Evolutionary conservation across 35 echinoderm and acorn worm genomes (phyloP).

Genomic region (Apostichopus californicus): DNA sequence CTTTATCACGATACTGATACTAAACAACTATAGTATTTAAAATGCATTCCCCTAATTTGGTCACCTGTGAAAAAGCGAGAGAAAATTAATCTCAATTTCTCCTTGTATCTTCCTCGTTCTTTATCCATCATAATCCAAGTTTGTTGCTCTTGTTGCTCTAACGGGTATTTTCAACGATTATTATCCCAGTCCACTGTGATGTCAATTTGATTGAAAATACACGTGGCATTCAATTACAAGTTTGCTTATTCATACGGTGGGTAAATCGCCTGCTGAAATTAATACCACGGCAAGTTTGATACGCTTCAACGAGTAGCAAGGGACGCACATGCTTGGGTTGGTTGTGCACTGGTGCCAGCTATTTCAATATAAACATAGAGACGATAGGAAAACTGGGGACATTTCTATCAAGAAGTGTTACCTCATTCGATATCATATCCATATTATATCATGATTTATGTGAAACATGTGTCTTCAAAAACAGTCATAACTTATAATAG

Average conservation of each 20-base stretch:
- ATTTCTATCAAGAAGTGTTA: background rate
- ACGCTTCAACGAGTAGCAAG: constrained; percentile 4
- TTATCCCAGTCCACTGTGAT: background rate
- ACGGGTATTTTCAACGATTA: background rate
- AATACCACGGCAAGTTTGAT: constrained; percentile 26
- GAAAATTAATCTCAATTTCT: too few species aligned
- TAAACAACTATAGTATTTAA: too few species aligned
- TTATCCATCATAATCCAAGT: too few species aligned
- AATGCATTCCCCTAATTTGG: too few species aligned
- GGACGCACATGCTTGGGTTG: background rate
- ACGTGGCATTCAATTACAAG: constrained; percentile 50
- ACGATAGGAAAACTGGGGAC: background rate
- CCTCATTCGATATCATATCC: background rate
- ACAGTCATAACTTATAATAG: too few species aligned
- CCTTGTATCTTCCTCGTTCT: too few species aligned
- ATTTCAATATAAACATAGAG: background rate
- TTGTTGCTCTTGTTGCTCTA: background rate
- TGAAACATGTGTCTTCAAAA: background rate
- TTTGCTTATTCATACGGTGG: constrained; percentile 39
- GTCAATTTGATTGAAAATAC: constrained; percentile 42
- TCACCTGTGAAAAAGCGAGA: too few species aligned
- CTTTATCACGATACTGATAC: too few species aligned
- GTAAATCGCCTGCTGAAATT: background rate
- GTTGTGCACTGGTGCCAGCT: background rate
- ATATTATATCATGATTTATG: background rate